A percentile compares a stretch with the other conserved stretches of the same genome.
These are phyloP conservation scores for Hystrix brachyura DNA, from an alignment of 2,113 vertebrate species.

Conservation along the genomic window DNA sequence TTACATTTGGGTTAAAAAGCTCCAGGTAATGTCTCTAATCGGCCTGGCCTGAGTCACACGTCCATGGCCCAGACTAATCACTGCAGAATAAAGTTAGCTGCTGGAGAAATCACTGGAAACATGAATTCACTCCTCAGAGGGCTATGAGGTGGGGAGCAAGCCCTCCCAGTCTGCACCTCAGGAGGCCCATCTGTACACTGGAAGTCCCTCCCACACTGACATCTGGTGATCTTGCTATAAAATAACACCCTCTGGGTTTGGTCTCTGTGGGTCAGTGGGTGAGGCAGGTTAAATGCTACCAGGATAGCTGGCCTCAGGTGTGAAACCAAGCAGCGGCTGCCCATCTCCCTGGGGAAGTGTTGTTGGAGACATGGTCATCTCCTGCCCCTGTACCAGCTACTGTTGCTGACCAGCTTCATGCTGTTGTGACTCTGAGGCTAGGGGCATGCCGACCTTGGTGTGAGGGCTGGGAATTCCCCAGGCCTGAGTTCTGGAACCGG, in stretches of 20 bases:
- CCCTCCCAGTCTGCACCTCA: not conserved
- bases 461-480: not conserved
- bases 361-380: not conserved
- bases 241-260: not conserved
- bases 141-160: not conserved
- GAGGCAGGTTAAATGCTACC: not conserved
- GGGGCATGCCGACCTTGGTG: not conserved
- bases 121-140: not conserved
- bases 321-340: not conserved
- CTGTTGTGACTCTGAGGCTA: not conserved
- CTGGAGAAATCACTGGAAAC: not conserved
- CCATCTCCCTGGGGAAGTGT: not conserved
- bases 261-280: not conserved
- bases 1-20: not conserved
- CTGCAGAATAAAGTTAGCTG: conserved; percentile 7
- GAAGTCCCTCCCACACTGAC: not conserved
- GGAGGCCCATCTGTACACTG: not conserved
- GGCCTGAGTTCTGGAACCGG: not conserved
- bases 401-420: not conserved
- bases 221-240: not conserved
- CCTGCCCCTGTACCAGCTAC: too few relatives aligned
- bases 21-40: not conserved
- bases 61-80: not conserved
- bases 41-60: not conserved
- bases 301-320: not conserved